Conservation (phyloP, 1,140 invertebrate species). For the Diabrotica undecimpunctata region DNA sequence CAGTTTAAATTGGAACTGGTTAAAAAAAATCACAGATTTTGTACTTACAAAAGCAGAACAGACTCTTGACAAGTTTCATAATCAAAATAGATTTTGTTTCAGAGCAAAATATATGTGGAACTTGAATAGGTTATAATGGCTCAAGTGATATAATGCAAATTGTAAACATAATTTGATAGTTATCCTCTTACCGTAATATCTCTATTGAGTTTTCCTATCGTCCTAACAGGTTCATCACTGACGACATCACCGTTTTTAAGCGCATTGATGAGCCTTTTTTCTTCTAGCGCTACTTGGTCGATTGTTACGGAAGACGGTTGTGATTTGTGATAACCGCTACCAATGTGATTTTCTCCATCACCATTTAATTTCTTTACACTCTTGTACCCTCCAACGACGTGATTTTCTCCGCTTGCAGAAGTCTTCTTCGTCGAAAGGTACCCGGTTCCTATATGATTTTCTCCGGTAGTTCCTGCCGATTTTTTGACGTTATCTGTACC, state of each 20-base stretch:
- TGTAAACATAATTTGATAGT: no score
- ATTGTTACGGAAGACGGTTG: conserved; percentile 22
- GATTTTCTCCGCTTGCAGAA: not conserved
- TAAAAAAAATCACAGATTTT: no score
- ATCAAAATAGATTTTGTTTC: no score
- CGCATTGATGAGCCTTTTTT: conserved; percentile 73
- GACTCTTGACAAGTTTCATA: no score
- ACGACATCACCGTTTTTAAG: conserved; percentile 71
- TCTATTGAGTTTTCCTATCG: conserved; percentile 7
- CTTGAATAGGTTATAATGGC: no score
- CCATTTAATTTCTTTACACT: not conserved
- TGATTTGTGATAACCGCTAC: not conserved
- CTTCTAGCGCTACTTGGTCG: conserved; percentile 64
- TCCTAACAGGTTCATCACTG: conserved; percentile 50
- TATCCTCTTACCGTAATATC: not conserved
- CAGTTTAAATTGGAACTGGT: no score
- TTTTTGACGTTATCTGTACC: conserved; percentile 49
- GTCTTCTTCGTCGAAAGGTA: not conserved
- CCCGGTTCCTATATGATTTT: no score
- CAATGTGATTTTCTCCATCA: conserved; percentile 6
- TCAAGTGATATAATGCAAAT: no score
- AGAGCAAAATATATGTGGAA: no score
- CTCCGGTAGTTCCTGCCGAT: conserved; percentile 32
- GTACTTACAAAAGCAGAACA: no score
- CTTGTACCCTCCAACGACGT: conserved; percentile 4